phyloP scores from a whole-genome alignment of 1,140 invertebrate genomes.

The Armadillidium nasatum region DNA sequence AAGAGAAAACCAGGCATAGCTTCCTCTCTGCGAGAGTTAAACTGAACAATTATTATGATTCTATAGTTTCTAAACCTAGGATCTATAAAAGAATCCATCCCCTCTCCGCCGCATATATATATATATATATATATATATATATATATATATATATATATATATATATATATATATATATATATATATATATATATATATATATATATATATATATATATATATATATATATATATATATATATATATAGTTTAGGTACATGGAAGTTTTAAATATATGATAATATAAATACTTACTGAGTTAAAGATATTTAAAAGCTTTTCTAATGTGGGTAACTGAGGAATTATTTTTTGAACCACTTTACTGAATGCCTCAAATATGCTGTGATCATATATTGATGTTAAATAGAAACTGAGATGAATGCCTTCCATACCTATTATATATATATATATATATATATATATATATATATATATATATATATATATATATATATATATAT shows the following conservation, averaged over 20 bases:
- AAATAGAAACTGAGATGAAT: constrained; percentile 92
- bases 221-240: too few species aligned
- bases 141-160: constrained; percentile 6
- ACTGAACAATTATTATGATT: too few species aligned
- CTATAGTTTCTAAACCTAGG: too few species aligned
- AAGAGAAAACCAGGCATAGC: too few species aligned
- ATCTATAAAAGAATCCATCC: too few species aligned
- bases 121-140: neutral
- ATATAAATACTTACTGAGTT: constrained; percentile 74
- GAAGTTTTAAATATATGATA: too few species aligned
- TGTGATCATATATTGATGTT: constrained; percentile 99
- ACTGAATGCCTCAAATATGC: constrained; percentile 99
- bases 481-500: constrained; percentile 19
- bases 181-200: constrained; percentile 6
- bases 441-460: too few species aligned
- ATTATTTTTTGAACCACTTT: constrained; percentile 99
- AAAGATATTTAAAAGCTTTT: constrained; percentile 98
- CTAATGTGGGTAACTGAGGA: constrained; percentile 91
- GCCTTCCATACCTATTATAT: constrained; percentile 62
- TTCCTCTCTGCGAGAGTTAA: too few species aligned
- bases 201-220: too few species aligned
- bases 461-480: constrained; percentile 14
- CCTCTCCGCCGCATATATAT: too few species aligned
- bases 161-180: constrained; percentile 6
- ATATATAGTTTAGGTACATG: too few species aligned